Base-by-base conservation (phyloP, 53 echinoderm and acorn worm genomes). In the Luidia sarsii region DNA sequence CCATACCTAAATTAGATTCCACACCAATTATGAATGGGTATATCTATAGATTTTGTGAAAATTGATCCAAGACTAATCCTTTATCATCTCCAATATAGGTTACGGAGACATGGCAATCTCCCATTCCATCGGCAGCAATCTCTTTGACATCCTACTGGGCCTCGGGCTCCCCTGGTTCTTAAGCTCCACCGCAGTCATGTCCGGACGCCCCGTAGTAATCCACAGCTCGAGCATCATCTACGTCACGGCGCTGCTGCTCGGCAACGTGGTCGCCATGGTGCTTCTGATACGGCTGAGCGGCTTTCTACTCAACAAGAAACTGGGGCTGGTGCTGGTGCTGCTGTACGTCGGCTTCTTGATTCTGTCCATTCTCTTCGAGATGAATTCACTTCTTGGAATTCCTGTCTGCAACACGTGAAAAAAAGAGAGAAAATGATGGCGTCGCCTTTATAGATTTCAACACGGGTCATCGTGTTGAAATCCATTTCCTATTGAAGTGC, bases 81-180 rank as follows among this genome's bases (percentile, higher is more conserved):
- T n/a, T n/a, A n/a, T n/a, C n/a, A n/a, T n/a, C n/a, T n/a, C n/a
- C n/a, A n/a, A n/a, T 60, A 2, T 60, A 92, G 92, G 93, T 19
- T 90, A 79, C 53, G 96, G 96, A 3, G 93, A 90, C 69, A 96
- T 96, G 96, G 96, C 96, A 19, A 88, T 96, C 49, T 96, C 96
- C 1, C 93, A 96, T 46, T 90, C 96, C 13, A 83, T 96, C n/a
- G 96, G 96, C 10, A 96, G 96, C 75, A 96, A 96, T 37, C 53
- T 96, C 6, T 96, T 96, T 70, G 96, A 96, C 33, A 91, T 96
- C 56, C 81, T 96, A 55, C 54, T 96, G 10, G 93, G 96, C 28
- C 91, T 96, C 15, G 96, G 96, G 3, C 66, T 88, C 3, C 96
- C 96, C 7, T 96, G 96, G 96, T 96, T 93, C 50, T 51, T 96